Evolutionary conservation across 2,797 vertebrate species (phyloP).

Genomic region (Mallotus villosus): DNA sequence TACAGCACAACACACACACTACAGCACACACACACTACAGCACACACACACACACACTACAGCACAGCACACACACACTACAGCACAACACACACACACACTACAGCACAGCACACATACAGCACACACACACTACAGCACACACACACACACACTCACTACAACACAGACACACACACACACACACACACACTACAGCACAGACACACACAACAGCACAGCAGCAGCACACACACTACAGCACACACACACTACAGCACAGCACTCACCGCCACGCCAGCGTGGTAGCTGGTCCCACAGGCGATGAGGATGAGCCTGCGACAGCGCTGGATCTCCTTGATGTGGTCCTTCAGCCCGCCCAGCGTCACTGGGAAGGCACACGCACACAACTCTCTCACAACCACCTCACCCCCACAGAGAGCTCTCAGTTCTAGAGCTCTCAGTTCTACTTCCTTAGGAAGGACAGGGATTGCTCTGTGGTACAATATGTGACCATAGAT

Average conservation of each 20-base stretch:
- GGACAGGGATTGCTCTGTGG: not conserved
- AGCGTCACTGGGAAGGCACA: slow-evolving; percentile 81
- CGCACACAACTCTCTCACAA: slow-evolving; percentile 4
- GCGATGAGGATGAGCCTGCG: slow-evolving; percentile 94
- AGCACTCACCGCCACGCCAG: slow-evolving; percentile 88
- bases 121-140: not conserved
- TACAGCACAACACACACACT: too few species aligned
- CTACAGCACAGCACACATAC: too few species aligned
- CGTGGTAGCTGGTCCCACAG: slow-evolving; percentile 96
- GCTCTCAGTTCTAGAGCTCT: too few species aligned
- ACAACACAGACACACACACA: not conserved
- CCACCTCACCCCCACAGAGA: slow-evolving; percentile 11
- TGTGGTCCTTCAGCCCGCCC: slow-evolving; percentile 96
- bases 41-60: not conserved
- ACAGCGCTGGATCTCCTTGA: slow-evolving; percentile 97
- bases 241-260: not conserved
- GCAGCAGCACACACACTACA: too few species aligned
- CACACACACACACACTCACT: not conserved
- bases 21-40: not conserved
- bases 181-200: too few species aligned
- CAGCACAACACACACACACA: too few species aligned
- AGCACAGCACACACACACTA: not conserved
- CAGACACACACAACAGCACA: too few species aligned
- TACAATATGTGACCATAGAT: too few species aligned
- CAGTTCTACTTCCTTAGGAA: not conserved